Percentiles rank a stretch among this genome's conserved stretches.
phyloP scores from a whole-genome alignment of 30 jellyfish, hydroid and myxozoan genomes.

The Aurelia coerulea region DNA sequence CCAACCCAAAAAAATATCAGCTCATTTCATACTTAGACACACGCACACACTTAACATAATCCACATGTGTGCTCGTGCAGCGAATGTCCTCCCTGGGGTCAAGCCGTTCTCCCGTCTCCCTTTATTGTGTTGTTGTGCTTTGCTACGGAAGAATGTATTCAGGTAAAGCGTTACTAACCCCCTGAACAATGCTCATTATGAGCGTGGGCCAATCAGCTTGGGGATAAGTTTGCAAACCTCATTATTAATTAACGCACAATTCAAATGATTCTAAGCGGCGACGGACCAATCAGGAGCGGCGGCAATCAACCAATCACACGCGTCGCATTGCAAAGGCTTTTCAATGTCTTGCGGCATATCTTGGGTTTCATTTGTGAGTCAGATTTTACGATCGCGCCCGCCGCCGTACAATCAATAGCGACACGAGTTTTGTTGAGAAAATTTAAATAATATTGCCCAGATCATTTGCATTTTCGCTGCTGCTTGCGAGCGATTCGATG shows the following conservation, averaged over 20 bases:
- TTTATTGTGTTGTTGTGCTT: no score
- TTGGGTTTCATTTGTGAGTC: slow-evolving; percentile 40
- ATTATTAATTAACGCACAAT: slow-evolving; percentile 63
- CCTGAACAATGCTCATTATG: slow-evolving; percentile 47
- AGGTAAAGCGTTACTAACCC: slow-evolving; percentile 4
- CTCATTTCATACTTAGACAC: no score
- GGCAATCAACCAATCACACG: neutral
- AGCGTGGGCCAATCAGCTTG: slow-evolving; percentile 53
- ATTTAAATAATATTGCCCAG: slow-evolving; percentile 67
- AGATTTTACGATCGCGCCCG: slow-evolving; percentile 48
- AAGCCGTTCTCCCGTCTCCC: no score
- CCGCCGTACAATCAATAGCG: slow-evolving; percentile 19
- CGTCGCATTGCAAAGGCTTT: slow-evolving; percentile 11
- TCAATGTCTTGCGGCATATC: slow-evolving; percentile 27
- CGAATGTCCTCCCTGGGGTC: no score
- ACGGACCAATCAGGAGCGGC: slow-evolving; percentile 48
- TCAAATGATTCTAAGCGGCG: slow-evolving; percentile 32
- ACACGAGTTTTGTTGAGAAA: slow-evolving; percentile 55
- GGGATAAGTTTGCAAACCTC: slow-evolving; percentile 61
- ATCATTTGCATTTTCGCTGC: slow-evolving; percentile 72
- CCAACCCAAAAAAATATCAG: no score
- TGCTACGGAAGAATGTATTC: no score
- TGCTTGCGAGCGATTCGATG: slow-evolving; percentile 42
- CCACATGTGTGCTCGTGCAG: no score
- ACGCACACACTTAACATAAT: no score